These are phyloP conservation scores for Neoitamus cyanurus DNA, from an alignment of 2,888 invertebrate species.

Conservation along the genomic window DNA sequence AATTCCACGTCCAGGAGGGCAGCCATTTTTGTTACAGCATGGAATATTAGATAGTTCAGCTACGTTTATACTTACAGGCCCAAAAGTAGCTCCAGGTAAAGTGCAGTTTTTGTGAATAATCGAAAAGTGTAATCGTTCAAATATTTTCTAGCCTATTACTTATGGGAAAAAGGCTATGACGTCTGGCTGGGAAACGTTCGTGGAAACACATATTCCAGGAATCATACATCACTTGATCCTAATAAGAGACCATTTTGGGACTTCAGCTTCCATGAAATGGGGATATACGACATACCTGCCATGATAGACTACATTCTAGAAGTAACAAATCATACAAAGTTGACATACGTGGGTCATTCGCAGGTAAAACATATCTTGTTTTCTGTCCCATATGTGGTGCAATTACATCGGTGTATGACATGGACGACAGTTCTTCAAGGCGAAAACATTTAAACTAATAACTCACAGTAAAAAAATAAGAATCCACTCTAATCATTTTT, in stretches of 20 bases:
- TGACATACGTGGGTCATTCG: conserved; percentile 75
- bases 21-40: conserved; percentile 71
- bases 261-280: conserved; percentile 74
- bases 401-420: too few relatives aligned
- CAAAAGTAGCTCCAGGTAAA: conserved; percentile 71
- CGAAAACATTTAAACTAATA: too few relatives aligned
- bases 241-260: conserved; percentile 59
- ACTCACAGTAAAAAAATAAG: too few relatives aligned
- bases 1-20: conserved; percentile 67
- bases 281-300: conserved; percentile 76
- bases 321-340: conserved; percentile 52
- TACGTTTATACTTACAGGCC: conserved; percentile 76
- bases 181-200: conserved; percentile 87
- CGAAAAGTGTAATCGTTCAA: neutral
- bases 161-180: conserved; percentile 77
- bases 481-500: neutral
- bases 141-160: conserved; percentile 59
- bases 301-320: conserved; percentile 77
- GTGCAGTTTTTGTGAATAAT: neutral
- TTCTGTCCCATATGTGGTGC: too few relatives aligned
- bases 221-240: conserved; percentile 67
- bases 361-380: conserved; percentile 67
- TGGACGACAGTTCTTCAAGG: too few relatives aligned
- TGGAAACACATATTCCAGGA: conserved; percentile 74
- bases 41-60: conserved; percentile 76